Percentiles rank a stretch among this genome's conserved stretches.
Conservation (phyloP, 2,888 invertebrate genomes). For the Oxycera nigricornis region DNA sequence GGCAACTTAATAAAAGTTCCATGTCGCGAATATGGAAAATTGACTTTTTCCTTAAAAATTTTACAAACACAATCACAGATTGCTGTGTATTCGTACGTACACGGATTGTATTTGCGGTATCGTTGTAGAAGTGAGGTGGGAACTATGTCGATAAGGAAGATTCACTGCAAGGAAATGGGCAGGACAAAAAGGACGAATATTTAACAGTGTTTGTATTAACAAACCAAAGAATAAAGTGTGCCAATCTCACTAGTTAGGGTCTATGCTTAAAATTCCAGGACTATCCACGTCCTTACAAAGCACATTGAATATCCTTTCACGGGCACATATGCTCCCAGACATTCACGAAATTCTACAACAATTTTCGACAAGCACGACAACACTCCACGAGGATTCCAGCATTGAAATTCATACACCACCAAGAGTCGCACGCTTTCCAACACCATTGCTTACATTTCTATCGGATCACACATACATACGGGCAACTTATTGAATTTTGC, state of each 20-base stretch:
- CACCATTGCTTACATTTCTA: not conserved
- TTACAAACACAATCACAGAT: conserved; percentile 23
- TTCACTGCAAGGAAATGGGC: conserved; percentile 24
- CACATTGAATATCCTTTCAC: no score
- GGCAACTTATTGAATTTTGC: not conserved
- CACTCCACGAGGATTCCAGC: not conserved
- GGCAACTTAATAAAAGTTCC: conserved; percentile 53
- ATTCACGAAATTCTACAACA: no score
- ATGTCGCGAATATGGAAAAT: conserved; percentile 53
- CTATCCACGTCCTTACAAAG: no score
- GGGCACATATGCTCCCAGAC: no score
- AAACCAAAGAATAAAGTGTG: no score
- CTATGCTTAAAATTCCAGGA: no score
- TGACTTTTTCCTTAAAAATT: conserved; percentile 50
- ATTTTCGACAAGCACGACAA: not conserved
- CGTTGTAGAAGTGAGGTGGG: conserved; percentile 11
- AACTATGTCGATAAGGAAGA: conserved; percentile 41
- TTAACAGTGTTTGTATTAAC: no score
- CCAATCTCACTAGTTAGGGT: no score
- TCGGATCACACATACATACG: no score
- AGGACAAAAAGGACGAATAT: conserved; percentile 41
- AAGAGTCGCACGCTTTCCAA: not conserved
- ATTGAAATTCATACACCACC: not conserved
- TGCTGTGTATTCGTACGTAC: not conserved
- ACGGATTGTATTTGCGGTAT: not conserved